These are phyloP conservation scores for Zosterops borbonicus DNA, from an alignment of 2,113 vertebrate genomes.

Conservation along the genomic window DNA sequence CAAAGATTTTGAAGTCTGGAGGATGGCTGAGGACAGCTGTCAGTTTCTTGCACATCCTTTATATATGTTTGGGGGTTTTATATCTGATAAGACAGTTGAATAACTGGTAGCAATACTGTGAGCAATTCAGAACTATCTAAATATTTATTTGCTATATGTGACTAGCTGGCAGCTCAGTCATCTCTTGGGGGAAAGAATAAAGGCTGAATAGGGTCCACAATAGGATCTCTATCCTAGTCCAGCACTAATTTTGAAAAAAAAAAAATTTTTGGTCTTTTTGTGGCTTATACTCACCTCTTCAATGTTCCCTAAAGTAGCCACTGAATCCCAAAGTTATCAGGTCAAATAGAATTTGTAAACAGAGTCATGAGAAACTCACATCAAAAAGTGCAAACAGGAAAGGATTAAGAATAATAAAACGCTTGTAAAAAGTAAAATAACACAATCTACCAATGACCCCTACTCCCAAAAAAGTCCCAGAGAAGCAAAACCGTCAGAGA, in stretches of 20 bases:
- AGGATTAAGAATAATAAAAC: neutral
- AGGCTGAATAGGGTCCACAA: neutral
- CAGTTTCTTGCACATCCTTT: neutral
- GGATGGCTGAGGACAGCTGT: neutral
- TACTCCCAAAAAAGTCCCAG: fast-evolving
- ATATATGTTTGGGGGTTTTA: neutral
- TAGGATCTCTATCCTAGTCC: neutral
- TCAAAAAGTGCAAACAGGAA: neutral
- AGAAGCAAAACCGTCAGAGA: neutral
- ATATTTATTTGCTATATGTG: neutral
- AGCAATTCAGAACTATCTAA: neutral
- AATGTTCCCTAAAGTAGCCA: neutral
- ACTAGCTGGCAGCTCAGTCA: neutral
- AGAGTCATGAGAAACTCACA: neutral
- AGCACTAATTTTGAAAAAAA: neutral
- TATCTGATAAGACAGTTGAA: neutral
- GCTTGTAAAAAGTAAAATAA: neutral
- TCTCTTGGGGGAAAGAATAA: neutral
- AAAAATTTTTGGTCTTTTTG: neutral
- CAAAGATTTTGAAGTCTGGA: neutral
- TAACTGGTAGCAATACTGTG: neutral
- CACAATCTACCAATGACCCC: fast-evolving
- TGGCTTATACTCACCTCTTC: neutral
- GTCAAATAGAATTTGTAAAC: neutral
- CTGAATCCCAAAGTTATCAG: neutral